These are phyloP conservation scores for Centroberyx gerrardi DNA, from an alignment of 2,797 vertebrate genomes.

Conservation along the genomic window DNA sequence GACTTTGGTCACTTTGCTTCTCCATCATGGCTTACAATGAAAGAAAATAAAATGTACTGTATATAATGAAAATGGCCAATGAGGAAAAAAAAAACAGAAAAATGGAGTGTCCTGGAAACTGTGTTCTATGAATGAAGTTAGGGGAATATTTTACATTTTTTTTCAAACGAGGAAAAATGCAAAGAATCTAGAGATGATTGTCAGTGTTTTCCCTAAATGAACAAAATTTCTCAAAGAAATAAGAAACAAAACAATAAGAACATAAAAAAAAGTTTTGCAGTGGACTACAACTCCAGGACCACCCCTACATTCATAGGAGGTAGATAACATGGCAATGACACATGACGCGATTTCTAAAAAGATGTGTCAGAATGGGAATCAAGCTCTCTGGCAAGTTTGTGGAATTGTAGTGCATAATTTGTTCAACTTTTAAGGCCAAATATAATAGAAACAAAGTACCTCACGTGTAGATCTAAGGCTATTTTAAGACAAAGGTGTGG, in stretches of 20 bases:
- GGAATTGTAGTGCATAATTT: conserved; percentile 80
- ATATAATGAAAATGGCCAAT: conserved; percentile 39
- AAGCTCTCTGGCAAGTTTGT: conserved; percentile 65
- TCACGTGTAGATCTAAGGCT: conserved; percentile 76
- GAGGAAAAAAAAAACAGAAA: conserved; percentile 14
- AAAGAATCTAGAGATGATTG: conserved; percentile 65
- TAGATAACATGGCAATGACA: conserved; percentile 78
- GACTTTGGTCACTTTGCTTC: conserved; percentile 84
- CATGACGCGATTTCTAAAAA: conserved; percentile 44
- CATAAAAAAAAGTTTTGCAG: conserved; percentile 25
- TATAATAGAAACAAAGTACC: conserved; percentile 57
- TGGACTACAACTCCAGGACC: conserved; percentile 75
- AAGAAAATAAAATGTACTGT: conserved; percentile 13
- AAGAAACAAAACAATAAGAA: background rate
- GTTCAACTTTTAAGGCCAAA: conserved; percentile 83
- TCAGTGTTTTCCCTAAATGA: conserved; percentile 56
- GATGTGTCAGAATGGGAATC: conserved; percentile 36
- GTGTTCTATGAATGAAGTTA: conserved; percentile 17
- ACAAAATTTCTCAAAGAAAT: conserved; percentile 10
- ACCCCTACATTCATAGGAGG: conserved; percentile 85
- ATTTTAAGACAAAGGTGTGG: conserved; percentile 83
- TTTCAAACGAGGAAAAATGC: conserved; percentile 3
- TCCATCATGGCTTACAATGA: conserved; percentile 72
- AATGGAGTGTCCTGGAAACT: conserved; percentile 70
- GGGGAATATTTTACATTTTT: conserved; percentile 20